Percentiles rank a stretch among this genome's conserved stretches.
phyloP scores from a whole-genome alignment of 2,113 vertebrate genomes.

The Ancistrus triradiatus region DNA sequence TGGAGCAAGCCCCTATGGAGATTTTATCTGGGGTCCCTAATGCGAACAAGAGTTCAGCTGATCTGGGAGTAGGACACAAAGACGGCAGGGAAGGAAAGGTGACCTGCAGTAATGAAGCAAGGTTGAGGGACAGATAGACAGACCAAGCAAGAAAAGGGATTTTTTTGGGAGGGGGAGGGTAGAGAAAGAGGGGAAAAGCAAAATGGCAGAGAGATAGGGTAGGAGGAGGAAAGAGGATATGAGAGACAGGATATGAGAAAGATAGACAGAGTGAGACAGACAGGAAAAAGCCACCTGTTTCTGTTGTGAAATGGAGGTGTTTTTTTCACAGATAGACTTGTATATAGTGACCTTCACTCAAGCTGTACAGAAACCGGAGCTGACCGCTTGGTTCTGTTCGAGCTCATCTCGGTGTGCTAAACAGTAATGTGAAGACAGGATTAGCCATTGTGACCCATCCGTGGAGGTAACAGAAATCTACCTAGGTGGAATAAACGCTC shows the following conservation, averaged over 20 bases:
- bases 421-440: constrained; percentile 74
- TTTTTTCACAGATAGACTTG: constrained; percentile 52
- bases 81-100: constrained; percentile 34
- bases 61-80: constrained; percentile 59
- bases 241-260: too few relatives aligned
- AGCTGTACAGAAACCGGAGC: constrained; percentile 73
- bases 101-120: constrained; percentile 42
- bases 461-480: constrained; percentile 67
- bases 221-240: constrained; percentile 17
- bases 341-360: too few relatives aligned
- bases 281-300: constrained; percentile 50
- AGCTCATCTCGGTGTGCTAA: constrained; percentile 67
- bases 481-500: constrained; percentile 54
- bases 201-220: constrained; percentile 35
- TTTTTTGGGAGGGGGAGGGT: constrained; percentile 2
- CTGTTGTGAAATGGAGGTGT: constrained; percentile 48
- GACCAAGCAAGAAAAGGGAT: constrained; percentile 1
- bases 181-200: constrained; percentile 19
- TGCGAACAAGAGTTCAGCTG: constrained; percentile 63
- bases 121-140: constrained; percentile 31
- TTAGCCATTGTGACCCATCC: constrained; percentile 64
- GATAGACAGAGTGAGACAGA: background rate
- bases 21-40: constrained; percentile 70
- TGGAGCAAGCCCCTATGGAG: constrained; percentile 64
- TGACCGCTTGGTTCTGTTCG: constrained; percentile 64